Base-by-base conservation (phyloP, 1,140 invertebrate species). In the Drosophila seguyi region DNA sequence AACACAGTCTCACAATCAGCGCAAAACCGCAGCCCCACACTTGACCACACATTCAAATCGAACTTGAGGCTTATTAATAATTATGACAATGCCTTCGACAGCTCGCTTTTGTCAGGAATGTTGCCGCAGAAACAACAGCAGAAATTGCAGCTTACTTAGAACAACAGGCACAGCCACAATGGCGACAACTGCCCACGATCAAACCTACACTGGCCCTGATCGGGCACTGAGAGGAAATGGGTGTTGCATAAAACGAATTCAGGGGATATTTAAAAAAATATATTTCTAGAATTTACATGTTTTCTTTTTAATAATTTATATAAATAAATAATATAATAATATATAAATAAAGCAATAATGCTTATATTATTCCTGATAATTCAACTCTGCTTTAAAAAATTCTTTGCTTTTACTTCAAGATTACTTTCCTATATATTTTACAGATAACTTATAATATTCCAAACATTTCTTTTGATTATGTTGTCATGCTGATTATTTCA, bases 31-130 rank as follows among this genome's bases (percentile, higher is more conserved):
- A 47, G 18, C 38, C 47, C 38, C 47, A 45, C 65, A 66, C 83
- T 86, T 78, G 81, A 84, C 81, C 81, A 58, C 81, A 58, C 83
- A 86, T 84, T 87, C 67, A 84, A 88, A 81, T 78, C 58, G 67
- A 72, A 68, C 55, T 48, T 29, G 8, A 36, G 13, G 69, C 85
- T 81, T 75, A 90, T 79, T 88, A 85, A 88, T 90, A 85, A 90
- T 81, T 88, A 81, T 90, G 85, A 90, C 85, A 90, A 81, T 63
- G 73, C 72, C 74, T 22, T 39, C 63, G 74, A 77, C 56, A 50
- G 62, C 45, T 38, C 34, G 56, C 41, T 38, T 31, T 63, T 59
- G 55, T 66, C 50, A 65, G 85, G 84, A 90, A 90, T 88, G 81
- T 69, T 77, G 72, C 60, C 36, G 74, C 74, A 48, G 45, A 36